Conservation (phyloP, 1,140 invertebrate species). For the Sycophaga agraensis region DNA sequence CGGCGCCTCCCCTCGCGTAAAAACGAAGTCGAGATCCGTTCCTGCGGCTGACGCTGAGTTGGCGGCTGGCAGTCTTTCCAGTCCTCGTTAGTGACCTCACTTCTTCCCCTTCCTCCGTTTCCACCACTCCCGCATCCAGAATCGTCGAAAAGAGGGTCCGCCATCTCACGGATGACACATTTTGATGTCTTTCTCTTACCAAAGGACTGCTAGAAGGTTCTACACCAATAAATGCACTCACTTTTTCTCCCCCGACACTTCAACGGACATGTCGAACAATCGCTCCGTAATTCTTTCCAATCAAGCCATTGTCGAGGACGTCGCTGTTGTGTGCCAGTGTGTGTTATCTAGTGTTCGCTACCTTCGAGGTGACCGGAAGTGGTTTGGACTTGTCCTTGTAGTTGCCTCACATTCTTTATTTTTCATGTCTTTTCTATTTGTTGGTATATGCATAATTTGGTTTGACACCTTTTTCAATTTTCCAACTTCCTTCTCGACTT, state of each 20-base stretch:
- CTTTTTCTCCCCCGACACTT: constrained; percentile 31
- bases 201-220: not conserved
- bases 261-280: constrained; percentile 44
- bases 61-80: constrained; percentile 41
- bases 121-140: constrained; percentile 1
- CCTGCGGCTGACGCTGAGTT: constrained; percentile 45
- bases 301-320: constrained; percentile 51
- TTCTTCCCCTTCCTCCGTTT: constrained; percentile 20
- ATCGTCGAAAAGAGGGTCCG: constrained; percentile 27
- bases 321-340: constrained; percentile 45
- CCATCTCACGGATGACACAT: constrained; percentile 7
- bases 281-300: constrained; percentile 53
- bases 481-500: too few species aligned
- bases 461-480: too few species aligned
- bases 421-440: not conserved
- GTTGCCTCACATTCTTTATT: not conserved
- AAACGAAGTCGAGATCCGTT: not conserved
- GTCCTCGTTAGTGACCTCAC: constrained; percentile 45
- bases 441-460: not conserved
- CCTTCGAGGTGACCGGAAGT: constrained; percentile 33
- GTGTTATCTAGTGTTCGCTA: not conserved
- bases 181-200: not conserved
- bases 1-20: not conserved
- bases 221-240: constrained; percentile 13
- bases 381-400: constrained; percentile 27